Evolutionary conservation across 2,888 invertebrate genomes (phyloP), one percentile per base, ranked within the genome.

Genomic region (Oegoconia quadripuncta): DNA sequence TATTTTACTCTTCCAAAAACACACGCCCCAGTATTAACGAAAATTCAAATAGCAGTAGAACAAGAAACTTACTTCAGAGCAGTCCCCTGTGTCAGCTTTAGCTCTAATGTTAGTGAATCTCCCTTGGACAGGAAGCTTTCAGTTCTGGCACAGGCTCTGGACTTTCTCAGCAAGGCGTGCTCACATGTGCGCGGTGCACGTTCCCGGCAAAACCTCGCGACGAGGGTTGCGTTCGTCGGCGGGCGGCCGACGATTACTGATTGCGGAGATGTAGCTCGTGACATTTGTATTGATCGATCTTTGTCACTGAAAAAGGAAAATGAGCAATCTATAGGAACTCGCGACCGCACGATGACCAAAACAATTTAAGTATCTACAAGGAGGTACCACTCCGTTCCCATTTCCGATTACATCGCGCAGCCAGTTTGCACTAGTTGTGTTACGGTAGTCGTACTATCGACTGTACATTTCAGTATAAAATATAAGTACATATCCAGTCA

Each of bases 81-180:
- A 0, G 96, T 95, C 26, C 95, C 94, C 74, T 96, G 95, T 9
- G 93, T 91, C 60, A 94, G 88, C 60, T 92, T 91, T 55, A 96
- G 81, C 71, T 95, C 95, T 50, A 95, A 86, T 12, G 95, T 95
- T 55, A 95, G 89, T 35, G 93, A 93, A 73, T 93, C 95, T 40
- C 93, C 93, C 47, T 93, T 91, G 3, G 95, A 95, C 9, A 96
- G 88, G 69, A 93, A 96, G 74, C 95, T 95, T 69, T 96, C 96
- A 5, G 93, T 91, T 17, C 93, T 88, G 0, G 92, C 90, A 63
- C 96, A 96, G 0, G 95, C 95, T 41, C 95, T 89, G 13, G 92
- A 91, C 52, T 76, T 86, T 39, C 78, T 66, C 37, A 95, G 79
- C 49, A 95, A 89, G 1, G 93, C 93, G 55, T 95, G 94, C 68